Evolutionary conservation across 2,888 invertebrate genomes (phyloP), one percentile per base, ranked within the genome.

Genomic region (Gymnosoma rotundatum): DNA sequence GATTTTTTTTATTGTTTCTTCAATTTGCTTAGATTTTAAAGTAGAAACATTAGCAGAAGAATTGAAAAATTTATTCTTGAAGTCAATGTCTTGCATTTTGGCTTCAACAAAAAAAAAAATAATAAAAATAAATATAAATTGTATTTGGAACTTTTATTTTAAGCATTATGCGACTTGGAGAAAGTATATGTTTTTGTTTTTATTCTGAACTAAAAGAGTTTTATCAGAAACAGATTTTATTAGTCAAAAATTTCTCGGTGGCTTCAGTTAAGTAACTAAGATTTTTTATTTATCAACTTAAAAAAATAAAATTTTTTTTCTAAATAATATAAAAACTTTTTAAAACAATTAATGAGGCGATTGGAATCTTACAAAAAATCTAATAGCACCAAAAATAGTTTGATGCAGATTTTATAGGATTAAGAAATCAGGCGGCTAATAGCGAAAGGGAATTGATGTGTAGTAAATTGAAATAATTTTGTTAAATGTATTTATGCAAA

Each of bases 101-200:
- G 42, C 8, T 16, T 20, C 0, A 3, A 32, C 18, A 36, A 48
- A 25, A 60, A 18, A n/a, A 18, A 32, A 21, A 32, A 18, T 1
- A n/a, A n/a, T n/a, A n/a, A 8, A 58, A 78, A 50, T 32, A 14
- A 42, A 42, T 32, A 32, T 4, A 48, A n/a, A 10, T n/a, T 14
- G 18, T 79, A 32, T 66, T 52, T 72, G 58, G 45, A 60, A 74
- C 67, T 80, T 80, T 67, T 42, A 66, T 73, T 74, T 80, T 80
- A 25, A 54, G 18, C 36, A 32, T 48, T 18, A 7, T 18, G 21
- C 21, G 45, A 12, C 16, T 10, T 58, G 61, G 16, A 45, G 60
- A 20, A 18, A 60, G 18, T 25, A 25, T 50, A 60, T 52, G 25
- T 61, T 5, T 7, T 2, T 6, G 58, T 20, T 52, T 18, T 52